Percentiles rank a stretch among this genome's conserved stretches.
These are phyloP conservation scores for Drosophila kikkawai DNA, from an alignment of 1,140 invertebrate species.

Conservation along the genomic window DNA sequence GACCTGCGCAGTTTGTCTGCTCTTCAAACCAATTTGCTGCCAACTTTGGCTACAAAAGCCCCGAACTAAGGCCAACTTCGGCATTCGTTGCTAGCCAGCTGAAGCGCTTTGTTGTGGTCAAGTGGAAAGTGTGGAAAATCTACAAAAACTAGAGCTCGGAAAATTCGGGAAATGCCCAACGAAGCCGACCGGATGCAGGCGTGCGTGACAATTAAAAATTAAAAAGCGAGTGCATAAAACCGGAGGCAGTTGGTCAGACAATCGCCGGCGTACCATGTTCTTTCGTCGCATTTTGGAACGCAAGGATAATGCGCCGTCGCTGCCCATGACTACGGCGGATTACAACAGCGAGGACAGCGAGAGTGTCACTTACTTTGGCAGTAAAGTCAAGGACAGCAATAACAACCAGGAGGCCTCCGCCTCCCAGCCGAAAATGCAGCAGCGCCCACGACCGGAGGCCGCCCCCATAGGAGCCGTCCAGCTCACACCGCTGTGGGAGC, in stretches of 20 bases:
- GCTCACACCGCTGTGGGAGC: slow-evolving; percentile 91
- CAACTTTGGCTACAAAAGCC: slow-evolving; percentile 59
- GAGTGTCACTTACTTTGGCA: slow-evolving; percentile 40
- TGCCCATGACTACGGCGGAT: slow-evolving; percentile 7
- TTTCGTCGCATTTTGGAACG: slow-evolving; percentile 76
- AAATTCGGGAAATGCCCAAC: slow-evolving; percentile 13
- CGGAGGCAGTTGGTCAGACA: slow-evolving; percentile 49
- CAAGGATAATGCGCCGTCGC: slow-evolving; percentile 36
- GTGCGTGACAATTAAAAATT: slow-evolving; percentile 72
- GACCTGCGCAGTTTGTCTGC: slow-evolving; percentile 57
- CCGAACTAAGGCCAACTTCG: slow-evolving; percentile 6
- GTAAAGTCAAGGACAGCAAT: slow-evolving; percentile 46
- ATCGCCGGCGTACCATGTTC: slow-evolving; percentile 62
- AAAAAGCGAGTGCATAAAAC: slow-evolving; percentile 52
- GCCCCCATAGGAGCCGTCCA: slow-evolving; percentile 82
- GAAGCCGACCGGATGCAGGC: slow-evolving; percentile 57
- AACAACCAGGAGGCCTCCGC: slow-evolving; percentile 50
- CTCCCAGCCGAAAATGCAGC: slow-evolving; percentile 47
- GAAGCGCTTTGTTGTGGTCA: slow-evolving; percentile 34
- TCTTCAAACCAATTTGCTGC: background rate
- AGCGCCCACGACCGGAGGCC: slow-evolving; percentile 37
- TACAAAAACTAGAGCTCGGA: background rate
- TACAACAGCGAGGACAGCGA: slow-evolving; percentile 45
- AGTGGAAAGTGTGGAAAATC: slow-evolving; percentile 3
- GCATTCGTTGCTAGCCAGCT: slow-evolving; percentile 69